Evolutionary conservation across 2,797 vertebrate species (phyloP).

Genomic region (Balearica regulorum): DNA sequence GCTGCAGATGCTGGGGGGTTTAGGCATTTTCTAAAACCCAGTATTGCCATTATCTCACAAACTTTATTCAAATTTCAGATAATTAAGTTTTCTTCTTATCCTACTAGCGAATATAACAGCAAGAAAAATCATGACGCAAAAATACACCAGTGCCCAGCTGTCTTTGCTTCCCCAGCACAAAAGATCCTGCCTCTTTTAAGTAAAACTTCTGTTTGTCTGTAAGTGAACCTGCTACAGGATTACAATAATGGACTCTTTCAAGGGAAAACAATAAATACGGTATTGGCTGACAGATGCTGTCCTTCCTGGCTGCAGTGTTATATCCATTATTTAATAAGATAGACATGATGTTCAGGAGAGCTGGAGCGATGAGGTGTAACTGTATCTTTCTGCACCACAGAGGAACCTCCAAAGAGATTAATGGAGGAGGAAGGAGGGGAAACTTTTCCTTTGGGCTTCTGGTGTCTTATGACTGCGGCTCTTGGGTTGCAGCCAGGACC

Average conservation of each 20-base stretch:
- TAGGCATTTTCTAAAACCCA: not conserved
- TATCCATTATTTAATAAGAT: slow-evolving; percentile 56
- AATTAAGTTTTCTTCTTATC: not conserved
- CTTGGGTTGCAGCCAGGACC: not conserved
- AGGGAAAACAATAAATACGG: slow-evolving; percentile 26
- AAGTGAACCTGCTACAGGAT: slow-evolving; percentile 36
- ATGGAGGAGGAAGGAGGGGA: not conserved
- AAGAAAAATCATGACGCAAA: not conserved
- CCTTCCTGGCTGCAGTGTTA: slow-evolving; percentile 21
- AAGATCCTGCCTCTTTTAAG: slow-evolving; percentile 14
- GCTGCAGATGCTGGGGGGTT: not conserved
- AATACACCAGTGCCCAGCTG: not conserved
- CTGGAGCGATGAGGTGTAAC: slow-evolving; percentile 27
- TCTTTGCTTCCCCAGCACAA: not conserved
- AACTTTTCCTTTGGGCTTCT: not conserved
- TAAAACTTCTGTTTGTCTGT: slow-evolving; percentile 51
- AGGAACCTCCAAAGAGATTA: slow-evolving; percentile 4
- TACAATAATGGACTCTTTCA: slow-evolving; percentile 31
- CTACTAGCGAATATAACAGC: not conserved
- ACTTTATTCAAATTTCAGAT: not conserved
- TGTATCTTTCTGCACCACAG: not conserved
- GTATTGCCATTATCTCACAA: not conserved
- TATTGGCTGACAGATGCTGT: slow-evolving; percentile 44
- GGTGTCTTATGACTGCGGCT: not conserved
- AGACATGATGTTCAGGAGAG: slow-evolving; percentile 18